A percentile compares a stretch with the other conserved stretches of the same genome.
Evolutionary conservation across 2,113 vertebrate genomes (phyloP).

Genomic region (Myodes glareolus): DNA sequence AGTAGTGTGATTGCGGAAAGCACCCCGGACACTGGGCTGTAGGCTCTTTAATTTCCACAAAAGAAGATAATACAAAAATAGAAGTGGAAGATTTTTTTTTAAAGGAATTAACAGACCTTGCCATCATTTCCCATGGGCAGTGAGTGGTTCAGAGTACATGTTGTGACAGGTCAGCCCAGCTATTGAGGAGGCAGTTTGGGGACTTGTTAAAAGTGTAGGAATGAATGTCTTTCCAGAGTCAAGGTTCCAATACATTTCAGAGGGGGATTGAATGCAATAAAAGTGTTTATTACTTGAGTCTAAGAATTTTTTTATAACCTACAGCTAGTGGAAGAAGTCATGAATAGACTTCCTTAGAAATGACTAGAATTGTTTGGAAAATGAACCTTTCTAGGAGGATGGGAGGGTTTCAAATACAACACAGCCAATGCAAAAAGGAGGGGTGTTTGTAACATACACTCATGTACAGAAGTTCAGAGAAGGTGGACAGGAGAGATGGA

Average conservation of each 20-base stretch:
- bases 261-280: background rate
- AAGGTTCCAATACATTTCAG: background rate
- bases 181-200: background rate
- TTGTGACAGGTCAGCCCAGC: background rate
- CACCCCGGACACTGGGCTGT: conserved; percentile 18
- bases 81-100: conserved; percentile 1
- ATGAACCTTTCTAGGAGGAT: conserved; percentile 3
- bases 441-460: background rate
- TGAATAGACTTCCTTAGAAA: conserved; percentile 1
- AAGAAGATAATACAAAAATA: conserved; percentile 51
- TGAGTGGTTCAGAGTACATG: background rate
- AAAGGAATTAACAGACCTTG: conserved; percentile 4
- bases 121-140: background rate
- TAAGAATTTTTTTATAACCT: conserved; percentile 44
- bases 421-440: conserved; percentile 11
- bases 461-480: conserved; percentile 12
- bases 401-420: conserved; percentile 12
- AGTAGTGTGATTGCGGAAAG: background rate
- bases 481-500: background rate
- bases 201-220: conserved; percentile 5
- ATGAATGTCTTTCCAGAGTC: background rate
- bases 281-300: conserved; percentile 2
- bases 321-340: background rate
- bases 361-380: background rate
- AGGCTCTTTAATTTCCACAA: conserved; percentile 48